Evolutionary conservation across 1,140 invertebrate genomes (phyloP), one percentile per base, ranked within the genome.

Genomic region (Phocides pigmalion): DNA sequence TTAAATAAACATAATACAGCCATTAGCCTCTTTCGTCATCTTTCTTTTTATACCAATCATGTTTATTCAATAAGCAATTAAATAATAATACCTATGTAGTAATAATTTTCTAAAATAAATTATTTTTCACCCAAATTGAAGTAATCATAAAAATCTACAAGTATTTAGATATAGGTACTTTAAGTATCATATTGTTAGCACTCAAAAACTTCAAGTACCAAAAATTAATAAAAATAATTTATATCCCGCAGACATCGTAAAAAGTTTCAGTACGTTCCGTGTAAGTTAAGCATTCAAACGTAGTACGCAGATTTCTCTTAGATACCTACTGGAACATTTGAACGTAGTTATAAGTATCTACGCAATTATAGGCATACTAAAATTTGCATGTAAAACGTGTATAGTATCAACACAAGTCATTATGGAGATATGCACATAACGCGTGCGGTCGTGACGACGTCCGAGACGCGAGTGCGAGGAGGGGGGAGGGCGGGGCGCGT

Each of bases 401-500:
- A 35, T 28, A 49, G 28, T 51, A 51, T 51, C 4, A 51, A 35
- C 49, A 51, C 22, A 32, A 32, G 47, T 49, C 22, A 46, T 14
- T 14, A 46, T 32, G 28, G 44, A 12, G 49, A 50, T 51, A 51
- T 61, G 32, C 56, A 35, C 49, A 61, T 59, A 32, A 47, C 50
- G 16, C 75, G 73, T 74, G 71, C 73, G 50, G 20, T 65, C 53
- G 35, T 62, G 19, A 12, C 42, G 56, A 54, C 11, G 32, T 62
- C 22, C 66, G 25, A 35, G 46, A 44, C 42, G 58, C 70, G 75
- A 81, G 47, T 81, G 82, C 47, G 64, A 25, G 47, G 72, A 53
- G 79, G 42, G 72, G 71, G 75, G 66, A 14, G 49, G 74, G 61
- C 67, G 71, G 77, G 67, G 59, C 49, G 63, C 74, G 76, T 71